Evolutionary conservation across 2,797 vertebrate genomes (phyloP), one percentile per base, ranked within the genome.

Genomic region (Alfaro cultratus): DNA sequence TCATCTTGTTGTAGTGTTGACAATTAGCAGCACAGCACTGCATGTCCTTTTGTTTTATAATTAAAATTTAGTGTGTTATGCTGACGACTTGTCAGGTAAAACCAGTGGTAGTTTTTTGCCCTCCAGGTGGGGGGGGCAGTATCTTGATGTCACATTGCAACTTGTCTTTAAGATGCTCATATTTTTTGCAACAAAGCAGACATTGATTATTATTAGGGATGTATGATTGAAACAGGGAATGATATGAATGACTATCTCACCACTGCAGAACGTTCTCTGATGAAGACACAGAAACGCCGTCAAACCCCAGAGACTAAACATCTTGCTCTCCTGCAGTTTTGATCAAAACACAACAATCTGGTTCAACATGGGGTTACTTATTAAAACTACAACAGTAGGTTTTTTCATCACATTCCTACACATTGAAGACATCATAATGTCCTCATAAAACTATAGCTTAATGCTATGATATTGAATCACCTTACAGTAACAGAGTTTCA

Each of bases 231-330:
- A 64, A 64, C 31, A 64, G 31, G 18, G 12, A 41, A 41, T 43
- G 39, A 43, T 13, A 70, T 45, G 39, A 60, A 60, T 11, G 6
- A 60, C 26, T 29, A 26, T 62, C 77, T 79, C 43, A 79, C 77
- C 77, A 8, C 26, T 62, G 77, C 57, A 79, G 55, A 49, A 47
- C 8, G 9, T 16, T 49, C 55, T 46, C 36, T 60, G 62, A 23
- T 45, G 68, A 60, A 78, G 77, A 57, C 51, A 78, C 55, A 79
- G 34, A 71, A 79, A 26, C 39, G 23, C 34, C 70, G 62, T 13
- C 31, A 74, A 34, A 62, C 11, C 53, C 45, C 77, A 79, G 31
- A 74, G 8, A 51, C 34, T 53, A 29, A 74, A 9, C 76, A 77
- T 77, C 47, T 64, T 60, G 67, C 31, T 64, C 47, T 45, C 34